A percentile compares a stretch with the other conserved stretches of the same genome.
phyloP scores from a whole-genome alignment of 2,797 vertebrate genomes.

The Chrysocyon brachyurus region DNA sequence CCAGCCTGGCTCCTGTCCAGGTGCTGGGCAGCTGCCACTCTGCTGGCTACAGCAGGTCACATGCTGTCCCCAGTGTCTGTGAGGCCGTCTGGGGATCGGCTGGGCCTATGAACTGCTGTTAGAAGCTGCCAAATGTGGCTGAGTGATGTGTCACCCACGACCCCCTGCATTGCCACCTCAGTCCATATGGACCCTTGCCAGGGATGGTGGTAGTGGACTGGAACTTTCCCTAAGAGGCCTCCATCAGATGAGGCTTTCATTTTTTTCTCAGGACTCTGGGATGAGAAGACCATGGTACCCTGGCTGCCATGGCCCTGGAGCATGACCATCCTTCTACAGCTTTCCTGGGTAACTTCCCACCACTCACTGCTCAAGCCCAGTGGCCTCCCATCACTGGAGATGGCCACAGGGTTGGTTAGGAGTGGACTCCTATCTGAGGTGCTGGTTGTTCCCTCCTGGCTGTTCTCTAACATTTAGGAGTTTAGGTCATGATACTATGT shows the following conservation, averaged over 20 bases:
- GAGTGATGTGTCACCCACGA: neutral
- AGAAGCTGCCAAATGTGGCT: neutral
- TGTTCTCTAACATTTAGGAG: neutral
- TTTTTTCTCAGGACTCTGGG: neutral
- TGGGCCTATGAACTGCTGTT: neutral
- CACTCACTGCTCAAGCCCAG: neutral
- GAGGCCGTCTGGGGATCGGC: rapidly evolving
- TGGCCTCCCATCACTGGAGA: neutral
- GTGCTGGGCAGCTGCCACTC: neutral
- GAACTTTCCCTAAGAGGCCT: neutral
- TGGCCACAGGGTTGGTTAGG: neutral
- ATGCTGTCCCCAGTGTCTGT: rapidly evolving
- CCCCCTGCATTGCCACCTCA: too few relatives aligned
- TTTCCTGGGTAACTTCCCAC: neutral
- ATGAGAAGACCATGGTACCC: neutral
- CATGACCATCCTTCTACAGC: neutral
- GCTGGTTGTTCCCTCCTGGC: neutral
- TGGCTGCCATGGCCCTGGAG: neutral
- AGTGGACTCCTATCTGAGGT: neutral
- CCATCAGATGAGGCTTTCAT: rapidly evolving
- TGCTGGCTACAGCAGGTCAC: neutral
- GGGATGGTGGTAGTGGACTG: neutral
- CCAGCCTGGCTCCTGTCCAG: neutral
- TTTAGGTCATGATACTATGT: neutral
- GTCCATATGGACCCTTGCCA: rapidly evolving